Base-by-base conservation (phyloP, 2,797 vertebrate species). In the Melopsittacus undulatus region DNA sequence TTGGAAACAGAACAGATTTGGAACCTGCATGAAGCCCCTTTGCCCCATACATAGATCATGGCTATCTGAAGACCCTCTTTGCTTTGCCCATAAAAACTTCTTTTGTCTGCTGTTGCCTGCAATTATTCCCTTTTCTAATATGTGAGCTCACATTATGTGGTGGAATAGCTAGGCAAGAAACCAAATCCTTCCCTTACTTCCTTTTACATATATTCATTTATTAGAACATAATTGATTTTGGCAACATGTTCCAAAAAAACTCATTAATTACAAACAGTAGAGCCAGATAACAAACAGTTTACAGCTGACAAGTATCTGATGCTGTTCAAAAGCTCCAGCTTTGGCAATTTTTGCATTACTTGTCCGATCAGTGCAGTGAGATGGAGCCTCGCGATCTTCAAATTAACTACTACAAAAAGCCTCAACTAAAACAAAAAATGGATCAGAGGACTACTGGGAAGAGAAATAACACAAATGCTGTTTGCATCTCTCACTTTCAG, bases 381-480 rank as follows among this genome's bases (percentile, higher is more conserved):
- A 68, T 10, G 20, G 67, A 15, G 8, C 32, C 30, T 74, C 49
- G 1, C 5, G n/a, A 45, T 24, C 62, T 62, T n/a, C 2, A 2
- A 34, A 21, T n/a, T 66, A 85, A 56, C 21, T 13, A 32, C 22
- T 15, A 19, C 13, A 42, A 78, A 93, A 79, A 43, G 7, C 23
- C 38, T 63, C 17, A 73, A 6, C 42, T 19, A n/a, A 32, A 78
- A 67, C 18, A 10, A 67, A 64, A 79, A 79, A 48, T 0, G 3
- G 4, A 34, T 38, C 27, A 78, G 14, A 63, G 20, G 5, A 7
- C 3, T 24, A 1, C 0, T 5, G 13, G 12, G 32, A n/a, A 80
- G 32, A 40, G 63, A 77, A 85, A 15, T 8, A 13, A 2, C 7
- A 10, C 34, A 26, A 42, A 11, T 13, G 19, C 9, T 61, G 5